A percentile compares a stretch with the other conserved stretches of the same genome.
These are phyloP conservation scores for Eupithecia dodoneata DNA, from an alignment of 2,888 invertebrate genomes.

Conservation along the genomic window DNA sequence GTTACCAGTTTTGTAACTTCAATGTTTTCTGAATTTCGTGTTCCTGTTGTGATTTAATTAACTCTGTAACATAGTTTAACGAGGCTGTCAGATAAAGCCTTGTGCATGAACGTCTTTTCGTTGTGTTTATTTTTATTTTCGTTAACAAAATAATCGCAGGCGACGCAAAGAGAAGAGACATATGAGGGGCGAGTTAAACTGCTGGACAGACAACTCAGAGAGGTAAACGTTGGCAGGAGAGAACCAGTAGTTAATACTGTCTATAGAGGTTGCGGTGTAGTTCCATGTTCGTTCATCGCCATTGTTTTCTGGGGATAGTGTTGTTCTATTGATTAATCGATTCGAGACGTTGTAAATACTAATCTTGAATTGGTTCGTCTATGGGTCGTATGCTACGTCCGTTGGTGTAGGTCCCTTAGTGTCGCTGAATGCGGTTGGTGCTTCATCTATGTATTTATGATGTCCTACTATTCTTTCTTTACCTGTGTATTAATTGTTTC, in stretches of 20 bases:
- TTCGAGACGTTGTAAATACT: slow-evolving; percentile 43
- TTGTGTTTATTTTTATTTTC: slow-evolving; percentile 65
- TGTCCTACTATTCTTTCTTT: slow-evolving; percentile 64
- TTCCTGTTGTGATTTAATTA: slow-evolving; percentile 46
- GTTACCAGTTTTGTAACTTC: slow-evolving; percentile 58
- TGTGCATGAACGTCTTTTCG: slow-evolving; percentile 74
- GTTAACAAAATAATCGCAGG: slow-evolving; percentile 87
- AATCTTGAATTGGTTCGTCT: slow-evolving; percentile 45
- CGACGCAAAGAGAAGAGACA: slow-evolving; percentile 97
- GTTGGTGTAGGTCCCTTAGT: slow-evolving; percentile 73
- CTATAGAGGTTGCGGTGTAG: slow-evolving; percentile 76
- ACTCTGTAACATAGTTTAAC: slow-evolving; percentile 52
- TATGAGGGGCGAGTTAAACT: slow-evolving; percentile 96
- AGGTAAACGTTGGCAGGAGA: slow-evolving; percentile 87
- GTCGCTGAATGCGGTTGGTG: slow-evolving; percentile 79
- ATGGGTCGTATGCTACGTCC: slow-evolving; percentile 58
- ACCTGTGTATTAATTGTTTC: slow-evolving; percentile 71
- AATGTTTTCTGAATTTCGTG: slow-evolving; percentile 60
- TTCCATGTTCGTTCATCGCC: slow-evolving; percentile 74
- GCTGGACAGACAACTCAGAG: slow-evolving; percentile 94
- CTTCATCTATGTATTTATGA: slow-evolving; percentile 79
- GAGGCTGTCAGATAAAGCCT: slow-evolving; percentile 52
- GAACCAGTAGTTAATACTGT: slow-evolving; percentile 58
- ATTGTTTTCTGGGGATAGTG: slow-evolving; percentile 65
- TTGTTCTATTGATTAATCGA: slow-evolving; percentile 49